These are phyloP conservation scores for Bos javanicus DNA, from an alignment of 2,113 vertebrate species.

Conservation along the genomic window DNA sequence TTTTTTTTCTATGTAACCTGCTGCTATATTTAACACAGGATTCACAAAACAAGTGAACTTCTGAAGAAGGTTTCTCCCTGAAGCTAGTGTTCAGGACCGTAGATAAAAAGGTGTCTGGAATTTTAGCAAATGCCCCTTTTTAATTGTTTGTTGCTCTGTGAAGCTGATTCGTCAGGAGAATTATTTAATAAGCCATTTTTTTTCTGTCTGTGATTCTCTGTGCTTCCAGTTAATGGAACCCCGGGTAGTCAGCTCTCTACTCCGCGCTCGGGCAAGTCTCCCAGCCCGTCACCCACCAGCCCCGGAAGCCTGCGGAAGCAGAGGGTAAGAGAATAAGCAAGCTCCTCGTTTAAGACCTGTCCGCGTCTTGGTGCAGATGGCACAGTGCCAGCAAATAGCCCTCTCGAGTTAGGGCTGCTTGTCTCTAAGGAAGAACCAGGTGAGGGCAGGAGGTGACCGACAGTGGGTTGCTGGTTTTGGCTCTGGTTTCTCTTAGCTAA, in stretches of 20 bases:
- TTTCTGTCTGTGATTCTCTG: constrained; percentile 55
- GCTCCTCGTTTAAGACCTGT: constrained; percentile 48
- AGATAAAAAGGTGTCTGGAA: background rate
- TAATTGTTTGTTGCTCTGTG: background rate
- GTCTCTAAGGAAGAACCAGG: background rate
- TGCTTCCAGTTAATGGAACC: constrained; percentile 92
- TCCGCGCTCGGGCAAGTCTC: constrained; percentile 96
- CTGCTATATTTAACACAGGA: background rate
- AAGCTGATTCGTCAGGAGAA: background rate
- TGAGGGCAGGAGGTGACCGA: background rate
- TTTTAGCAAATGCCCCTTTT: background rate
- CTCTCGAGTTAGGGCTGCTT: background rate
- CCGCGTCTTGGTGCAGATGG: background rate
- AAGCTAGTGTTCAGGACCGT: background rate
- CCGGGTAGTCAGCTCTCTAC: constrained; percentile 98
- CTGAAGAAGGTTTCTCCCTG: background rate
- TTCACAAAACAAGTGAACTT: background rate
- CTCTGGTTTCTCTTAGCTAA: background rate
- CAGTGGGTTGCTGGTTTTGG: fast-evolving
- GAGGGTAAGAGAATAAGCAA: constrained; percentile 87
- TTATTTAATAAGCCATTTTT: background rate
- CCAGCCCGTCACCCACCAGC: constrained; percentile 95
- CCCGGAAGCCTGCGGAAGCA: constrained; percentile 95
- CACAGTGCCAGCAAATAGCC: background rate
- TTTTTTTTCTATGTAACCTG: background rate